Evolutionary conservation across 2,113 vertebrate species (phyloP).

Genomic region (Pantherophis guttatus): DNA sequence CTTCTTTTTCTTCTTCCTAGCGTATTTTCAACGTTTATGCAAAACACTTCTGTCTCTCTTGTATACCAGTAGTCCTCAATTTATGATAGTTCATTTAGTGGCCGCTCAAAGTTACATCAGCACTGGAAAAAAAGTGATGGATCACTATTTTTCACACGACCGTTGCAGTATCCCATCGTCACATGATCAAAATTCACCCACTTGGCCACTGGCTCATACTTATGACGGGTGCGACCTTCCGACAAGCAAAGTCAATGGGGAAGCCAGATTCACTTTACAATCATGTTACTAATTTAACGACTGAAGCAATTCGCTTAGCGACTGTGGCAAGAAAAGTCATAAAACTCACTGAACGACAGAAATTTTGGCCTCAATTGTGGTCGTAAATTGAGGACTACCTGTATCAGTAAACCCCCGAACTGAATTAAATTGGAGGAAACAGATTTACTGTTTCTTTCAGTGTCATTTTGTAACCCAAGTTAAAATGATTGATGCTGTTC

Average conservation of each 20-base stretch:
- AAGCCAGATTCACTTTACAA: neutral
- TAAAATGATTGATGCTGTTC: neutral
- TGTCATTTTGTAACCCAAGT: neutral
- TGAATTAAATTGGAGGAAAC: neutral
- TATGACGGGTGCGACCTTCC: neutral
- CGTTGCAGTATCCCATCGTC: neutral
- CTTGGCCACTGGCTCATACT: neutral
- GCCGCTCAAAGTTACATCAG: neutral
- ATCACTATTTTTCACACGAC: neutral
- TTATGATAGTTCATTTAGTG: neutral
- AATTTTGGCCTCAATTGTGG: neutral
- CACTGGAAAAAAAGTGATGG: neutral
- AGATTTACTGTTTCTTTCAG: neutral
- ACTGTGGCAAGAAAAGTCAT: neutral
- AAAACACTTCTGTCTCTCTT: no score
- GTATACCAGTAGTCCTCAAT: neutral
- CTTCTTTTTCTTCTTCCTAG: no score
- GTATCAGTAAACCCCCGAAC: neutral
- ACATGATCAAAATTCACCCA: neutral
- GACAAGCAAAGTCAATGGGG: neutral
- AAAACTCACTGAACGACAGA: neutral
- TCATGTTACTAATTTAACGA: neutral
- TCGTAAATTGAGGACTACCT: neutral
- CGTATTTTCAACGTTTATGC: no score
- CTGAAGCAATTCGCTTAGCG: neutral